Percentiles rank a stretch among this genome's conserved stretches.
phyloP scores from a whole-genome alignment of 2,888 invertebrate species.

The Leptinotarsa rubiginosa region DNA sequence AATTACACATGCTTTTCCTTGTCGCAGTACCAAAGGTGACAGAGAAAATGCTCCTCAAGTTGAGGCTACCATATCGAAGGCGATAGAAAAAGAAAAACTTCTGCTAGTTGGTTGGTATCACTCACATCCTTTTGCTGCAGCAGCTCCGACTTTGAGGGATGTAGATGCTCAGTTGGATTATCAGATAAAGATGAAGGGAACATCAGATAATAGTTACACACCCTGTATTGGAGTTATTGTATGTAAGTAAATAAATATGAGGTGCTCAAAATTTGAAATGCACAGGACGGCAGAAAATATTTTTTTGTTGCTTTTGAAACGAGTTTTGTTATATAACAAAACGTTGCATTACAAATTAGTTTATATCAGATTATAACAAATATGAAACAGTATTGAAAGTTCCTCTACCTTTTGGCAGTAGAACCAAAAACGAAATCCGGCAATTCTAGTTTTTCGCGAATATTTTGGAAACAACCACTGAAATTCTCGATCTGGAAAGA shows the following conservation, averaged over 20 bases:
- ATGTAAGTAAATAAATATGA: conserved; percentile 73
- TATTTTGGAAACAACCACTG: no score
- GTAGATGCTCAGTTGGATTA: conserved; percentile 94
- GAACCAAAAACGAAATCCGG: no score
- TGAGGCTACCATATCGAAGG: conserved; percentile 84
- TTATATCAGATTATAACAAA: no score
- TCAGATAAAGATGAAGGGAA: conserved; percentile 94
- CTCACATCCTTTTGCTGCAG: conserved; percentile 89
- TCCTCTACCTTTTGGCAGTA: no score
- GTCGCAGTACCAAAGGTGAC: conserved; percentile 84
- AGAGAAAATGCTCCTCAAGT: conserved; percentile 80
- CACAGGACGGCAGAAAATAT: no score
- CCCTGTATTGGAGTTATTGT: conserved; percentile 94
- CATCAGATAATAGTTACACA: conserved; percentile 89
- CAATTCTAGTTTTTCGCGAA: no score
- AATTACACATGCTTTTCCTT: conserved; percentile 90
- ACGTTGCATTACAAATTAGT: no score
- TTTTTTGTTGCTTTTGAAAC: no score
- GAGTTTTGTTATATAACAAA: no score
- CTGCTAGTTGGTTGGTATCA: conserved; percentile 95
- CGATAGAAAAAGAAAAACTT: conserved; percentile 84
- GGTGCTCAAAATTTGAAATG: no score
- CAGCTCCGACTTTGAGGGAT: conserved; percentile 88
- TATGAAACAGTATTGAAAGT: no score
- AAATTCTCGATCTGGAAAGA: no score